phyloP scores from a whole-genome alignment of 1,140 invertebrate genomes.

The Trichonephila clavata region DNA sequence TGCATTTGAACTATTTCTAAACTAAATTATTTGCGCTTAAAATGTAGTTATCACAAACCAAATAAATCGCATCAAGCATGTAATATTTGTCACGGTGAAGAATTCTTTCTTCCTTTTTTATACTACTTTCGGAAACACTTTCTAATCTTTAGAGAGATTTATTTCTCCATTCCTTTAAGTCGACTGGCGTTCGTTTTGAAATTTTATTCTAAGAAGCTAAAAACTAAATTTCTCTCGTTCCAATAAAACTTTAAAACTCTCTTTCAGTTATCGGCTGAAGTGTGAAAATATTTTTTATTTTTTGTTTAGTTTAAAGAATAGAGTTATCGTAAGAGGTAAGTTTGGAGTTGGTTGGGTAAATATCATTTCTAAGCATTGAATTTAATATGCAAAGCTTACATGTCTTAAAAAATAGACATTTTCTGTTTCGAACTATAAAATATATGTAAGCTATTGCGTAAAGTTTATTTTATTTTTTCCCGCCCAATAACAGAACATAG shows the following conservation, averaged over 20 bases:
- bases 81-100: not conserved
- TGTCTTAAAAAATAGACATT: too few relatives aligned
- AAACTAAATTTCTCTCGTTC: not conserved
- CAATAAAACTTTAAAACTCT: not conserved
- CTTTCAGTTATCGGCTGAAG: not conserved
- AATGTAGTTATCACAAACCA: not conserved
- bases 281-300: not conserved
- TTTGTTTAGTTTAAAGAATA: not conserved
- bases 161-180: not conserved
- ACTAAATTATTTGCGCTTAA: not conserved
- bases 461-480: too few relatives aligned
- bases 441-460: too few relatives aligned
- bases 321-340: not conserved
- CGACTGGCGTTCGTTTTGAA: not conserved
- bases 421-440: too few relatives aligned
- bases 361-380: not conserved
- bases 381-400: too few relatives aligned
- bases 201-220: not conserved
- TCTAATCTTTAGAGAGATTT: not conserved
- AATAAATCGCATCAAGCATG: not conserved
- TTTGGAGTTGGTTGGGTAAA: not conserved
- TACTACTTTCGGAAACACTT: not conserved
- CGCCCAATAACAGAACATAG: too few relatives aligned
- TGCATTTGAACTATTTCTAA: not conserved
- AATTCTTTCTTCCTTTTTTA: not conserved